phyloP scores from a whole-genome alignment of 1,140 invertebrate genomes.

The Orchesella cincta region DNA sequence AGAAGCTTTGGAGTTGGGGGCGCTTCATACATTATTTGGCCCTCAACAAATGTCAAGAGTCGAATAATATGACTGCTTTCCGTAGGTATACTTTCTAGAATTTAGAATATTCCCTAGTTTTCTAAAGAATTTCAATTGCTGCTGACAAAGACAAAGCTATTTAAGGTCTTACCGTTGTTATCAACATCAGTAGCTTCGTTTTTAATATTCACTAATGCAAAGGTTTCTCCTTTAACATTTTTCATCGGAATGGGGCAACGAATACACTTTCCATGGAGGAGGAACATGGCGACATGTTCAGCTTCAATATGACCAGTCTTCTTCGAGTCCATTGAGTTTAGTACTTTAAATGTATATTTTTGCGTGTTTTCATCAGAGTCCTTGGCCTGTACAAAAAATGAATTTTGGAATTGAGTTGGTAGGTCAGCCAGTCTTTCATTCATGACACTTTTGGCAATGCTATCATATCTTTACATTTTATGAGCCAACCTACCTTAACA shows the following conservation, averaged over 20 bases:
- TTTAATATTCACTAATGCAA: constrained; percentile 60
- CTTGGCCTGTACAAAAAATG: constrained; percentile 45
- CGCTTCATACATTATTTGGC: constrained; percentile 66
- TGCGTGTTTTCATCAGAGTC: constrained; percentile 57
- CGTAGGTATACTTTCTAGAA: neutral
- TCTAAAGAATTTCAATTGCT: constrained; percentile 14
- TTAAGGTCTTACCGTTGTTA: constrained; percentile 36
- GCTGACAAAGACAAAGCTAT: neutral
- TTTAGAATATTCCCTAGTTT: neutral
- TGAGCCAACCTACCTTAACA: constrained; percentile 54
- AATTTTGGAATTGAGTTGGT: too few relatives aligned
- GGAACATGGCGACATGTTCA: constrained; percentile 67
- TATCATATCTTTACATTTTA: neutral
- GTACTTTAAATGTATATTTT: constrained; percentile 75
- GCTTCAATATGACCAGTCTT: constrained; percentile 68
- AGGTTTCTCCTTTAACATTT: constrained; percentile 66
- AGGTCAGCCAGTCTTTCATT: neutral
- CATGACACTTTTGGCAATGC: neutral
- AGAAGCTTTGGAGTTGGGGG: constrained; percentile 64
- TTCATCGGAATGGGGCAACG: constrained; percentile 68
- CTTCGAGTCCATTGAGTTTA: constrained; percentile 76
- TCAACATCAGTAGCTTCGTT: constrained; percentile 2
- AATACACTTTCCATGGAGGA: constrained; percentile 62
- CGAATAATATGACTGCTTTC: constrained; percentile 65
- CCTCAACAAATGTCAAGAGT: constrained; percentile 72